phyloP scores from a whole-genome alignment of 2,888 invertebrate genomes.

The Seira ritae region DNA sequence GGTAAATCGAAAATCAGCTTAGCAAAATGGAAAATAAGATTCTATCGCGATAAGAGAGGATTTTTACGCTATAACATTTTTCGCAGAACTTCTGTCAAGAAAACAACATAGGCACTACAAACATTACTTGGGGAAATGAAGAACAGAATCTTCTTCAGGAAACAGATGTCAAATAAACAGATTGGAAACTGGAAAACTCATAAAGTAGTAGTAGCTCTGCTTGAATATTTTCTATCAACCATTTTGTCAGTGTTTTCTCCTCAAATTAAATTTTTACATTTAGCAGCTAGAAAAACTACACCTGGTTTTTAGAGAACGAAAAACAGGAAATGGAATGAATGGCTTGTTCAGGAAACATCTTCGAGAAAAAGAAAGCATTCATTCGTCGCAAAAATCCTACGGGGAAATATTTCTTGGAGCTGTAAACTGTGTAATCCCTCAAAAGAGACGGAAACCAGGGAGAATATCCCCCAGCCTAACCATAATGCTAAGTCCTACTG shows the following conservation, averaged over 20 bases:
- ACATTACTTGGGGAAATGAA: neutral
- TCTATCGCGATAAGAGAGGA: too few species aligned
- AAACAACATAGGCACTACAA: too few species aligned
- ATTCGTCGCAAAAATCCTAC: neutral
- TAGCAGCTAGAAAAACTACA: neutral
- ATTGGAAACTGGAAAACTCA: neutral
- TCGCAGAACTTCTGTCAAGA: too few species aligned
- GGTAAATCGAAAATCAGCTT: too few species aligned
- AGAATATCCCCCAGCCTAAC: neutral
- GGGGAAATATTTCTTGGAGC: neutral
- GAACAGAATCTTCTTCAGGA: neutral
- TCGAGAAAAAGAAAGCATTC: too few species aligned
- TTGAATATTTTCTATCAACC: neutral
- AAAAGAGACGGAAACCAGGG: neutral
- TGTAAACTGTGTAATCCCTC: neutral
- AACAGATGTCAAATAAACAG: constrained; percentile 11
- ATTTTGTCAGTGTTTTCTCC: neutral
- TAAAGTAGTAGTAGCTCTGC: neutral
- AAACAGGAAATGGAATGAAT: neutral
- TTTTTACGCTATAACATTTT: too few species aligned
- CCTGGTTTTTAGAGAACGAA: neutral
- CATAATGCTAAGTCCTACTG: too few species aligned
- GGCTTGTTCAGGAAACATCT: neutral
- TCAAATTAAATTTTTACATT: too few species aligned
- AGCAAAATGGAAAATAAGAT: too few species aligned